Percentiles rank a stretch among this genome's conserved stretches.
These are phyloP conservation scores for Paratrypauchen microcephalus DNA, from an alignment of 2,797 vertebrate species.

Conservation along the genomic window DNA sequence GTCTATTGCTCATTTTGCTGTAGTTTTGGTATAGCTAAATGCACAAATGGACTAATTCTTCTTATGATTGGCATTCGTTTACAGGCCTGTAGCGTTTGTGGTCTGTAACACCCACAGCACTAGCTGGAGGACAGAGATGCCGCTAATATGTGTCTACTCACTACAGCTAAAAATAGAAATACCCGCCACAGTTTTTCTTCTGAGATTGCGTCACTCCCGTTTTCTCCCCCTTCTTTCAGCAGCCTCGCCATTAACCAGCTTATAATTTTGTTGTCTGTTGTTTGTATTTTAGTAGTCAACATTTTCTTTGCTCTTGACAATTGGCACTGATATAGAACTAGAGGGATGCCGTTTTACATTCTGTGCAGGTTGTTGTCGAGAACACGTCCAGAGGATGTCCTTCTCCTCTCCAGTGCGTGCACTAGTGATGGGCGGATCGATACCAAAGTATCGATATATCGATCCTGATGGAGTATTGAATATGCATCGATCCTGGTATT, in stretches of 20 bases:
- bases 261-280: constrained; percentile 1
- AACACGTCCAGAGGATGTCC: constrained; percentile 72
- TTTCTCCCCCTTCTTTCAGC: constrained; percentile 10
- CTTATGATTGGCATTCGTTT: background rate
- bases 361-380: constrained; percentile 35
- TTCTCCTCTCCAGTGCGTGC: constrained; percentile 54
- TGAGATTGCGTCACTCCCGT: constrained; percentile 56
- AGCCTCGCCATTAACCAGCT: constrained; percentile 17
- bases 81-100: constrained; percentile 9
- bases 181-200: constrained; percentile 54
- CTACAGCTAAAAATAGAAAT: constrained; percentile 63
- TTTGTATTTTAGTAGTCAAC: background rate
- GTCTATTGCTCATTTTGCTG: too few relatives aligned
- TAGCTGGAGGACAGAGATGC: constrained; percentile 44
- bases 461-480: too few relatives aligned
- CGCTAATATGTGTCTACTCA: constrained; percentile 54
- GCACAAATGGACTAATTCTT: background rate
- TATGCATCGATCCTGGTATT: too few relatives aligned
- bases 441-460: too few relatives aligned
- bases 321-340: constrained; percentile 14
- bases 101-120: constrained; percentile 56
- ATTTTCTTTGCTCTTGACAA: background rate
- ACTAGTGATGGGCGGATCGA: too few relatives aligned
- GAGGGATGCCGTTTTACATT: constrained; percentile 58
- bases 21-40: background rate